A percentile compares a stretch with the other conserved stretches of the same genome.
Evolutionary conservation across 2,888 invertebrate species (phyloP).

Genomic region (Diadegma fenestrale): DNA sequence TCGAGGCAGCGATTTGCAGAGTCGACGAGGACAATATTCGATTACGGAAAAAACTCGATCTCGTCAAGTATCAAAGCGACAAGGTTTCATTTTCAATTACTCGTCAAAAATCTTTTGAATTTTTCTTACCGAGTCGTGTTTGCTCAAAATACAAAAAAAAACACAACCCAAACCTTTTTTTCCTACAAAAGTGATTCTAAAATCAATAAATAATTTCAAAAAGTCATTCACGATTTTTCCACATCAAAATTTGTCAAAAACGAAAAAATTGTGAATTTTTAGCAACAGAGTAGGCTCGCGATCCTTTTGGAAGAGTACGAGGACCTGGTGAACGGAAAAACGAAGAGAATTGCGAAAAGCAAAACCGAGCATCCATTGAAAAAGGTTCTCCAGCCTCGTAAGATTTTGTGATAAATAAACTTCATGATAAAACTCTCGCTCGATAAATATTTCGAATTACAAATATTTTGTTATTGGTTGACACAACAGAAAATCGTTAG

Average conservation of each 20-base stretch:
- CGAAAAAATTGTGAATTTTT: conserved; percentile 39
- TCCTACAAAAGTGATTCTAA: not conserved
- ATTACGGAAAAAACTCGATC: conserved; percentile 89
- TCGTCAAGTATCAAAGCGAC: conserved; percentile 89
- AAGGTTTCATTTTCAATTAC: conserved; percentile 82
- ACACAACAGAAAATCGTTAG: conserved; percentile 85
- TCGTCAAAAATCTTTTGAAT: too few relatives aligned
- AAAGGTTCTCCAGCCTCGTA: conserved; percentile 86
- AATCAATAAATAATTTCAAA: too few relatives aligned
- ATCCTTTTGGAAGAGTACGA: conserved; percentile 80
- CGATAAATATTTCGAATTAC: conserved; percentile 16
- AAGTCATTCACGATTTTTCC: too few relatives aligned
- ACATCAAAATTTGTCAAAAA: not conserved
- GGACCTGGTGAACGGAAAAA: conserved; percentile 78
- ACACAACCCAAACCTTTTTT: not conserved
- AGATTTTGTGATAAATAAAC: conserved; percentile 47
- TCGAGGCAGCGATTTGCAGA: conserved; percentile 76
- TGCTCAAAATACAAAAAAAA: not conserved
- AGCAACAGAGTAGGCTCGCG: conserved; percentile 80
- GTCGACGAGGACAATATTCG: conserved; percentile 81
- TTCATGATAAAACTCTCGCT: not conserved
- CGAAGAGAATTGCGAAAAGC: conserved; percentile 78
- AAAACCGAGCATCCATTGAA: conserved; percentile 87
- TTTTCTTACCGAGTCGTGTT: not conserved
- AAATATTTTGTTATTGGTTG: conserved; percentile 4